Evolutionary conservation across 2,888 invertebrate species (phyloP), one percentile per base, ranked within the genome.

Genomic region (Clivina fossor): DNA sequence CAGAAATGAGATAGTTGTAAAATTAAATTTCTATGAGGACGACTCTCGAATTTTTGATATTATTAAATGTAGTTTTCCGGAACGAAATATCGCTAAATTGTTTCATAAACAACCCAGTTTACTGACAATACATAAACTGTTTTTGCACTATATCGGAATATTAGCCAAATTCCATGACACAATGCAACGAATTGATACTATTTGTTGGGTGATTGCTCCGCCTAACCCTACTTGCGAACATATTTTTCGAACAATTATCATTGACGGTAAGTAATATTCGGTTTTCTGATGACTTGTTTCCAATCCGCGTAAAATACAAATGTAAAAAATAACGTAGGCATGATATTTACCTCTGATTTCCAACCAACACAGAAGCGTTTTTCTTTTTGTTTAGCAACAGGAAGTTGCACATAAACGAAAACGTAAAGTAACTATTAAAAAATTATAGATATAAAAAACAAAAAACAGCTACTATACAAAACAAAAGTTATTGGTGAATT

Each of bases 131-230:
- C 35, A 44, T 18, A 26, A 44, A 9, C 16, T 5, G 24, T 53
- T 53, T 24, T 18, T 44, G 8, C 18, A n/a, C 9, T 22, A 11
- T 44, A n/a, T 53, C 2, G 20, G 44, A n/a, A 19, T 9, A 8
- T 44, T 53, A 7, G 15, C 16, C 7, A 3, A 16, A 3, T 53
- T 35, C 19, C 44, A 53, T 16, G 44, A 53, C 4, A 18, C 37
- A 11, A 18, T 53, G 11, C 44, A 53, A 35, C 26, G 28, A 30
- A 44, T 53, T 26, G 53, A 53, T 13, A 26, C 37, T 9, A 7
- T 53, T 3, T 53, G 53, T 26, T 53, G 53, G 53, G 28, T 53
- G 4, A 53, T 26, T 4, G 26, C 53, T 1, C 53, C 53, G 2
- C 24, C 26, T 8, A 37, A 37, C 5, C 35, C 43, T 2, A 35